Conservation (phyloP, 1,140 invertebrate genomes). For the Ceratina japonica region DNA sequence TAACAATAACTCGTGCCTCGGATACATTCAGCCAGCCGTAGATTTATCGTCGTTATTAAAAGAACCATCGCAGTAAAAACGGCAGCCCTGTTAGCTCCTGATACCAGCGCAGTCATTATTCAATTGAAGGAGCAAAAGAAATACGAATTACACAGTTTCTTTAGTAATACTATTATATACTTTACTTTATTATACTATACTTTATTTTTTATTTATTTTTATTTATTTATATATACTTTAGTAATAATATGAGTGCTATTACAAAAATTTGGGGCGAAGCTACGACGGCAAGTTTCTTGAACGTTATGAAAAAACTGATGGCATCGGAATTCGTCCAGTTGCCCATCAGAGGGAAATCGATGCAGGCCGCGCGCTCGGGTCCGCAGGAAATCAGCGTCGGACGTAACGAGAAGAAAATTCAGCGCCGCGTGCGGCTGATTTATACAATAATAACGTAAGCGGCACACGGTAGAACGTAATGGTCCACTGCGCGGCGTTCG, state of each 20-base stretch:
- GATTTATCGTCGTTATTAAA: constrained; percentile 63
- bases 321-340: neutral
- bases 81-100: constrained; percentile 5
- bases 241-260: neutral
- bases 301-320: neutral
- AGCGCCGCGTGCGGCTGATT: constrained; percentile 46
- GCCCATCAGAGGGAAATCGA: neutral
- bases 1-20: no score
- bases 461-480: constrained; percentile 49
- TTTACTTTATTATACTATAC: no score
- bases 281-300: no score
- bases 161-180: no score
- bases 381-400: constrained; percentile 14
- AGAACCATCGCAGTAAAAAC: constrained; percentile 54
- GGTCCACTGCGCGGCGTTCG: constrained; percentile 17
- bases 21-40: constrained; percentile 35
- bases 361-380: neutral
- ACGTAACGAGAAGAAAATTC: constrained; percentile 48
- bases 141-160: no score
- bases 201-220: no score
- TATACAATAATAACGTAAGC: constrained; percentile 53
- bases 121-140: constrained; percentile 53
- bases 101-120: constrained; percentile 51
- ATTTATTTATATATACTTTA: no score
- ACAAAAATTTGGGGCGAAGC: neutral